These are phyloP conservation scores for Muricea muricata DNA, from an alignment of 92 coral and sea anemone species.

Conservation along the genomic window DNA sequence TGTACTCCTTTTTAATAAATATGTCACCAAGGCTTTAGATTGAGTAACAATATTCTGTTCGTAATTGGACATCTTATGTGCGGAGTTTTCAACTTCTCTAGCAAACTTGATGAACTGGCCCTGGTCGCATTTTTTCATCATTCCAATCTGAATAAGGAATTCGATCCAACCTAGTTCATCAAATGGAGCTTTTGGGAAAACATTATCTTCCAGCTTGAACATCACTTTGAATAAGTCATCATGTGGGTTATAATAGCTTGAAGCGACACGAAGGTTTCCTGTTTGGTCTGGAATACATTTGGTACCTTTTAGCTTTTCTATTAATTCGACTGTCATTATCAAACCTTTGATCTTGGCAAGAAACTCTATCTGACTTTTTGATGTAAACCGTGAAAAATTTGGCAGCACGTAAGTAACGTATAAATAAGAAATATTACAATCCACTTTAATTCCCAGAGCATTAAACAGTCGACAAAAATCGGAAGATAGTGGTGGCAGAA, in stretches of 20 bases:
- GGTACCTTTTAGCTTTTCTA: not conserved
- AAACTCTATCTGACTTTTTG: constrained; percentile 5
- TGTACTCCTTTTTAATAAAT: not conserved
- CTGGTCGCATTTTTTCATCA: not conserved
- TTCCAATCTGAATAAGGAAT: constrained; percentile 22
- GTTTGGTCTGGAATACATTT: not conserved
- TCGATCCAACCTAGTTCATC: not conserved
- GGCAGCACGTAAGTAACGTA: not conserved
- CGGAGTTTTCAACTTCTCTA: constrained; percentile 8
- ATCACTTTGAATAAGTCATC: constrained; percentile 23
- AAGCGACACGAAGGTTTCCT: constrained; percentile 10
- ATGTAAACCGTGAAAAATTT: not conserved
- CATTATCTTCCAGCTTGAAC: not conserved
- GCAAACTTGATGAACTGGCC: constrained; percentile 16
- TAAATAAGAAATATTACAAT: not conserved
- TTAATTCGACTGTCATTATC: not conserved
- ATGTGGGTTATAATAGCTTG: not conserved
- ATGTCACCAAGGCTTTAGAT: constrained; percentile 37
- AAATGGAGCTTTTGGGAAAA: not conserved
- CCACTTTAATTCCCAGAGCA: not conserved
- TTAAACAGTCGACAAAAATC: not conserved
- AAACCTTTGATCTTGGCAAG: not conserved
- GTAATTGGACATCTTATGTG: not conserved
- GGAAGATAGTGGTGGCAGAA: not conserved
- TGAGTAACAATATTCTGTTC: not conserved